A percentile compares a stretch with the other conserved stretches of the same genome.
Conservation (phyloP, 2,888 invertebrate genomes). For the Chrysolina haemoptera region DNA sequence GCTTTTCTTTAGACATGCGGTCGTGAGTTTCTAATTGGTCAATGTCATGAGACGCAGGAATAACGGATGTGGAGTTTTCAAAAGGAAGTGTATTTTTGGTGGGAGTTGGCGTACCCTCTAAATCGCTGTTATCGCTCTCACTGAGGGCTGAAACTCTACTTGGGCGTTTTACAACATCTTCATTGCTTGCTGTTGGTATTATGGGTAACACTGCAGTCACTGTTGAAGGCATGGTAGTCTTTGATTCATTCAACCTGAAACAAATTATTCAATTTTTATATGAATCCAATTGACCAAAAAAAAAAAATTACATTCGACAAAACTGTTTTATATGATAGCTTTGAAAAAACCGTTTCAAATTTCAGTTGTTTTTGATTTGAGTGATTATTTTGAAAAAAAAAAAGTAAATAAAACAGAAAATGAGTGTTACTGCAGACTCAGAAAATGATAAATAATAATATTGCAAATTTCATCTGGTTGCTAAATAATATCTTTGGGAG, state of each 20-base stretch:
- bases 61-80: conserved; percentile 42
- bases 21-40: conserved; percentile 75
- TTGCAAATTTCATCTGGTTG: no score
- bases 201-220: conserved; percentile 12
- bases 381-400: no score
- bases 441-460: no score
- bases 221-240: conserved; percentile 19
- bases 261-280: not conserved
- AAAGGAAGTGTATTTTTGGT: conserved; percentile 43
- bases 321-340: no score
- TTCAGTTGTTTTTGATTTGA: no score
- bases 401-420: no score
- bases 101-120: conserved; percentile 69
- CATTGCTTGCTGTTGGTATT: conserved; percentile 45
- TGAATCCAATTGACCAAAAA: no score
- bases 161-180: conserved; percentile 64
- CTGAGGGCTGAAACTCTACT: conserved; percentile 61
- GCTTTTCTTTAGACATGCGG: conserved; percentile 89
- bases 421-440: no score
- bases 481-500: no score
- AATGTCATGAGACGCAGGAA: conserved; percentile 54
- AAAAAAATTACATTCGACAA: no score
- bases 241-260: conserved; percentile 48
- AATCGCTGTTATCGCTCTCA: conserved; percentile 64
- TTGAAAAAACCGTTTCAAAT: no score